Evolutionary conservation across 2,797 vertebrate species (phyloP).

Genomic region (Artibeus jamaicensis): DNA sequence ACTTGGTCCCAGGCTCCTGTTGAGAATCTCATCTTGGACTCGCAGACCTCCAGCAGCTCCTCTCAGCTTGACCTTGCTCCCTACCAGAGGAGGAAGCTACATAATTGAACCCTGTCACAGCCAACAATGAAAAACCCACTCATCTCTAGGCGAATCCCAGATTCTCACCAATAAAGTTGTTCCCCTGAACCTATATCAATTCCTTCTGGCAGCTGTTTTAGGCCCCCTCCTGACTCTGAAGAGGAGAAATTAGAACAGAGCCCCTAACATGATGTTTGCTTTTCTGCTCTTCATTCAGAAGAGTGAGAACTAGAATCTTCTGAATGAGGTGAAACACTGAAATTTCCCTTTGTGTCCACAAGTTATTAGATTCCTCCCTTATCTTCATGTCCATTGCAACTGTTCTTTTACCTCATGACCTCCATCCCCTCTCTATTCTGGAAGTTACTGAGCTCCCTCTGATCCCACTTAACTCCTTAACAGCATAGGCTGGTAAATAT

Average conservation of each 20-base stretch:
- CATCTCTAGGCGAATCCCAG: neutral
- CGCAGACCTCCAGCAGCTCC: neutral
- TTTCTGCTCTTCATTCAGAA: neutral
- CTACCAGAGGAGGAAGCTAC: neutral
- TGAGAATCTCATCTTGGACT: constrained; percentile 21
- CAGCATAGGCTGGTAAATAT: neutral
- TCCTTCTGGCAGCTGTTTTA: neutral
- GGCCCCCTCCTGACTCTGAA: neutral
- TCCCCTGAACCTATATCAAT: neutral
- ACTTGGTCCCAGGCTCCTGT: neutral
- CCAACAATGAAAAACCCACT: neutral
- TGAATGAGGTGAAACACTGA: neutral
- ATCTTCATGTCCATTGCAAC: neutral
- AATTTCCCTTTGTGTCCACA: neutral
- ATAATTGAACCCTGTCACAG: neutral
- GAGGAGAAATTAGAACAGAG: neutral
- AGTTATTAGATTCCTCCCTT: neutral
- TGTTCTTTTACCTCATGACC: neutral
- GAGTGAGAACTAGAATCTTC: neutral
- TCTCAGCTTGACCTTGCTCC: neutral
- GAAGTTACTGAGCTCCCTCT: neutral
- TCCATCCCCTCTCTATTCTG: neutral
- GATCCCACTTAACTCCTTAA: neutral
- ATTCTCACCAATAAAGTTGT: neutral
- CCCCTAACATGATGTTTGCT: neutral